Evolutionary conservation across 2,797 vertebrate genomes (phyloP), one percentile per base, ranked within the genome.

Genomic region (Crypturellus tataupa): DNA sequence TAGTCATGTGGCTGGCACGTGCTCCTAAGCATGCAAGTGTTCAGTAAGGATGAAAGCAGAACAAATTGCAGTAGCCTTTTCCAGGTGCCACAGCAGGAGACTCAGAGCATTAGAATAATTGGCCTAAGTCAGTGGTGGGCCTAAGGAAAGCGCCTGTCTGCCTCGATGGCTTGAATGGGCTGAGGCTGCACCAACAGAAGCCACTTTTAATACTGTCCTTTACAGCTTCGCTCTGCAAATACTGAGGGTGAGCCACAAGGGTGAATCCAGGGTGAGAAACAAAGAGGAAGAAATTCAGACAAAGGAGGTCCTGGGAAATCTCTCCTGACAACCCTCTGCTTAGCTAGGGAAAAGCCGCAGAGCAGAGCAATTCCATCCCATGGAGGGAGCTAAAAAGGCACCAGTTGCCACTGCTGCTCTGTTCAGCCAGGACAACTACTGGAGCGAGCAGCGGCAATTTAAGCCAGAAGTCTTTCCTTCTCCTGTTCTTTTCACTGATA

Each of bases 401-500:
- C 0, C 1, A 95, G 85, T 77, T 80, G 68, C 87, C 93, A 29
- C 80, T 87, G 58, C 93, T 76, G 87, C 60, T 79, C 67, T 5
- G 2, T 58, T 84, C 64, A 39, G 51, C 87, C 77, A 63, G 78
- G 51, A 89, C 55, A 76, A 62, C 42, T 83, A 62, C 68, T 87
- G 87, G 68, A 96, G 77, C 0, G 0, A 93, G 91, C 83, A 84
- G 94, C 92, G 93, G 87, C 76, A 90, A 75, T 86, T 72, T 77
- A 88, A 94, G 90, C 75, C 0, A 0, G 83, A 95, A 88, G 33
- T 70, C 72, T 44, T 87, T 94, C 65, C 71, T 91, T 80, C 84
- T 93, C 76, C 56, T 35, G 46, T 58, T 82, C 73, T 91, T 93
- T 91, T 60, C 13, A 15, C 37, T 31, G 33, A 77, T 82, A 71